A percentile compares a stretch with the other conserved stretches of the same genome.
These are phyloP conservation scores for Cynodonichthys magdalenae DNA, from an alignment of 2,797 vertebrate genomes.

Conservation along the genomic window DNA sequence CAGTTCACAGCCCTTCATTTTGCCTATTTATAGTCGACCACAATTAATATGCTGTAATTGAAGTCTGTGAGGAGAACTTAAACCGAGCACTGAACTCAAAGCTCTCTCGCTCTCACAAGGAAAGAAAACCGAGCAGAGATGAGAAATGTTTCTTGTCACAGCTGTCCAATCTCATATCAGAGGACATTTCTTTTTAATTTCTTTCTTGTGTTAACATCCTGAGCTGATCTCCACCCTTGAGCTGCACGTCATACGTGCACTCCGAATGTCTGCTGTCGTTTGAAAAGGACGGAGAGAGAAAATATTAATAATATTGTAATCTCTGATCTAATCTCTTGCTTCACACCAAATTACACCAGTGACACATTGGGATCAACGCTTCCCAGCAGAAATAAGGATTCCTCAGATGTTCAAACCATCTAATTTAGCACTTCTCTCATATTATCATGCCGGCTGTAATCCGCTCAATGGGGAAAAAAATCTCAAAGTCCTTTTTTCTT, in stretches of 20 bases:
- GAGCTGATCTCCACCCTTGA: slow-evolving; percentile 32
- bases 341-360: slow-evolving; percentile 7
- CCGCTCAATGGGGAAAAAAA: slow-evolving; percentile 67
- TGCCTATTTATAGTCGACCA: slow-evolving; percentile 58
- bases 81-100: slow-evolving; percentile 11
- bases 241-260: slow-evolving; percentile 43
- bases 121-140: slow-evolving; percentile 26
- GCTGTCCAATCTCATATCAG: slow-evolving; percentile 53
- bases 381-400: slow-evolving; percentile 31
- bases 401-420: slow-evolving; percentile 50
- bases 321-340: slow-evolving; percentile 37
- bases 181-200: slow-evolving; percentile 27
- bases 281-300: slow-evolving; percentile 50
- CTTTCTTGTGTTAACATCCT: slow-evolving; percentile 20
- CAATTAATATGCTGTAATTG: slow-evolving; percentile 66
- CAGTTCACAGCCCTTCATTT: slow-evolving; percentile 42
- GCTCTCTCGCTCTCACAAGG: background rate
- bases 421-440: slow-evolving; percentile 49
- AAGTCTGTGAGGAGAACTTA: slow-evolving; percentile 38
- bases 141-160: slow-evolving; percentile 38
- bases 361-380: slow-evolving; percentile 43
- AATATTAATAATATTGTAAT: slow-evolving; percentile 61
- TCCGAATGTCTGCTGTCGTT: slow-evolving; percentile 33
- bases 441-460: slow-evolving; percentile 57
- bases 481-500: slow-evolving; percentile 56